A percentile compares a stretch with the other conserved stretches of the same genome.
Conservation (phyloP, 2,888 invertebrate genomes). For the Erpobdella octoculata region DNA sequence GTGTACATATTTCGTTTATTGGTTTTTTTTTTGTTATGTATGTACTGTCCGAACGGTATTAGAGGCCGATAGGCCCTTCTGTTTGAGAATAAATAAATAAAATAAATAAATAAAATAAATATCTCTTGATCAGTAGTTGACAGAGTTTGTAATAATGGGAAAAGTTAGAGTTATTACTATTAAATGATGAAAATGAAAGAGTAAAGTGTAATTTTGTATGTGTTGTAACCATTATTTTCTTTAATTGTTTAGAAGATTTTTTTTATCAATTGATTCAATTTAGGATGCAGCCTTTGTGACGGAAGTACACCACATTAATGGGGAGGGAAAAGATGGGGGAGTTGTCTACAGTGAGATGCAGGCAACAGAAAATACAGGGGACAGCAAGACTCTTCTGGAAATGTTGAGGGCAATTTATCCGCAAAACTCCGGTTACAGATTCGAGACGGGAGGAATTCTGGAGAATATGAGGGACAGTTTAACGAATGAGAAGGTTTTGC, state of each 20-base stretch:
- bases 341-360: conserved; percentile 96
- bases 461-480: conserved; percentile 74
- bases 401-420: conserved; percentile 70
- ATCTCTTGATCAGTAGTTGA: too few species aligned
- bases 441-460: conserved; percentile 76
- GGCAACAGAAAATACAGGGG: conserved; percentile 72
- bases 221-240: too few species aligned
- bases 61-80: too few species aligned
- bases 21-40: too few species aligned
- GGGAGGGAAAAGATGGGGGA: conserved; percentile 79
- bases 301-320: conserved; percentile 84
- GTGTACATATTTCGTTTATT: too few species aligned
- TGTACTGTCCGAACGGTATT: too few species aligned
- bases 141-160: too few species aligned
- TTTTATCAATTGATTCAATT: not conserved
- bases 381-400: conserved; percentile 63
- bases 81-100: too few species aligned
- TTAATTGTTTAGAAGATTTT: not conserved
- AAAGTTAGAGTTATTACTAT: too few species aligned
- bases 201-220: too few species aligned
- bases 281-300: conserved; percentile 54
- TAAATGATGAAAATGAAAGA: not conserved
- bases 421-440: conserved; percentile 71
- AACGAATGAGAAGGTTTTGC: conserved; percentile 66
- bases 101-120: too few species aligned